Evolutionary conservation across 1,140 invertebrate genomes (phyloP).

Genomic region (Halyomorpha halys): DNA sequence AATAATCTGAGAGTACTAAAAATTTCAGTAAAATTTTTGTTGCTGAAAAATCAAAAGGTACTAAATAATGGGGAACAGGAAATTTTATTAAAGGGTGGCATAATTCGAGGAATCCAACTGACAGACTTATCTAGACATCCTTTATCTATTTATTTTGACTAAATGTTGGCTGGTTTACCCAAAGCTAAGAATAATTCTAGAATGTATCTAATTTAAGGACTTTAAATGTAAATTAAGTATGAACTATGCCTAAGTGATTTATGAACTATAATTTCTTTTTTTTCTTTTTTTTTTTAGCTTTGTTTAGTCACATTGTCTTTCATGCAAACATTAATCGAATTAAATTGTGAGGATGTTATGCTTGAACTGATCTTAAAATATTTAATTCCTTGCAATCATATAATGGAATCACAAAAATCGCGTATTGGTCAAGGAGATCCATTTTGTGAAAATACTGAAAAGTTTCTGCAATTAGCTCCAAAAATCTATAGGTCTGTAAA

Average conservation of each 20-base stretch:
- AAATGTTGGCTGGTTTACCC: no score
- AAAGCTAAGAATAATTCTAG: no score
- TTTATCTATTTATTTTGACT: no score
- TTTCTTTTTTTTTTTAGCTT: slow-evolving; percentile 49
- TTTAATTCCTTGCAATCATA: slow-evolving; percentile 77
- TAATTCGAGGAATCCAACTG: no score
- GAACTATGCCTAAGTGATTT: not conserved
- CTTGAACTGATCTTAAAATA: slow-evolving; percentile 81
- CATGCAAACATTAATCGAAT: slow-evolving; percentile 79
- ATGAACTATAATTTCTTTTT: not conserved
- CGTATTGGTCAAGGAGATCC: slow-evolving; percentile 66
- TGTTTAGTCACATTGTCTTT: slow-evolving; percentile 81
- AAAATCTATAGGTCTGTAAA: slow-evolving; percentile 29
- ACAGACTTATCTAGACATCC: no score
- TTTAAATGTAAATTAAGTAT: not conserved
- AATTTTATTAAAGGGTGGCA: no score
- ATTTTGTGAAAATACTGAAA: slow-evolving; percentile 69
- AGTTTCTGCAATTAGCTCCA: slow-evolving; percentile 72
- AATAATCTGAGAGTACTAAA: no score
- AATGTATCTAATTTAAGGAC: not conserved
- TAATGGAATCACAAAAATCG: slow-evolving; percentile 72
- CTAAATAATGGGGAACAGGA: no score
- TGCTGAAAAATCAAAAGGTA: no score
- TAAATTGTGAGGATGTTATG: slow-evolving; percentile 97
- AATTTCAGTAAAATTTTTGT: no score